Conservation (phyloP, 2,888 invertebrate genomes). For the Acrobasis suavella region DNA sequence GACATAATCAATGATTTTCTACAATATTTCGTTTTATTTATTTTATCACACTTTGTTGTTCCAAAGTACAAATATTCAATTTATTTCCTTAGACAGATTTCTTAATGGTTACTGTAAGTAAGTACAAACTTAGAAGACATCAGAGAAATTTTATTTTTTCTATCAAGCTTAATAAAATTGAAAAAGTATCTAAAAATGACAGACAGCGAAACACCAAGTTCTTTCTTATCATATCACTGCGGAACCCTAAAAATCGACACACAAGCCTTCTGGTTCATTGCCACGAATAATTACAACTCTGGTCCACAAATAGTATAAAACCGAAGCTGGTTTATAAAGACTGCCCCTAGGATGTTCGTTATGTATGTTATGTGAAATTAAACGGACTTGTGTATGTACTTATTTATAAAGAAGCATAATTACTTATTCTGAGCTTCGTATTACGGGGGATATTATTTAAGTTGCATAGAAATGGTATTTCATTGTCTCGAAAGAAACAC, state of each 20-base stretch:
- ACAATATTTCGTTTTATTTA: no score
- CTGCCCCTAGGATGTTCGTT: slow-evolving; percentile 26
- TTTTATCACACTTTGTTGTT: no score
- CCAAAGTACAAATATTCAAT: no score
- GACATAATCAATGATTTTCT: no score
- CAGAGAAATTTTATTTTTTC: no score
- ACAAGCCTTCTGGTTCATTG: slow-evolving; percentile 57
- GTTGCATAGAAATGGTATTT: neutral
- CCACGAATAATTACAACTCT: slow-evolving; percentile 64
- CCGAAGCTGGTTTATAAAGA: slow-evolving; percentile 39
- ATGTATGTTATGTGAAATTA: slow-evolving; percentile 31
- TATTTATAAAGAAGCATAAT: slow-evolving; percentile 2
- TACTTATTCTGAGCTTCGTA: neutral
- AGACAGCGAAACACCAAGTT: no score
- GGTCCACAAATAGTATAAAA: slow-evolving; percentile 54
- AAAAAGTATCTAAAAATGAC: no score
- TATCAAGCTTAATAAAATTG: no score
- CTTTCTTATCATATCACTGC: no score
- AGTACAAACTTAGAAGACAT: no score
- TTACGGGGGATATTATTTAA: slow-evolving; percentile 3
- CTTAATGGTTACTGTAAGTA: no score
- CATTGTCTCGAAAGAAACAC: neutral
- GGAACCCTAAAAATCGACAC: slow-evolving; percentile 37
- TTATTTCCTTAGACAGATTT: no score
- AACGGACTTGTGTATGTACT: slow-evolving; percentile 5